Percentiles rank a stretch among this genome's conserved stretches.
Evolutionary conservation across 2,113 vertebrate genomes (phyloP).

Genomic region (Cochlearius cochlearius): DNA sequence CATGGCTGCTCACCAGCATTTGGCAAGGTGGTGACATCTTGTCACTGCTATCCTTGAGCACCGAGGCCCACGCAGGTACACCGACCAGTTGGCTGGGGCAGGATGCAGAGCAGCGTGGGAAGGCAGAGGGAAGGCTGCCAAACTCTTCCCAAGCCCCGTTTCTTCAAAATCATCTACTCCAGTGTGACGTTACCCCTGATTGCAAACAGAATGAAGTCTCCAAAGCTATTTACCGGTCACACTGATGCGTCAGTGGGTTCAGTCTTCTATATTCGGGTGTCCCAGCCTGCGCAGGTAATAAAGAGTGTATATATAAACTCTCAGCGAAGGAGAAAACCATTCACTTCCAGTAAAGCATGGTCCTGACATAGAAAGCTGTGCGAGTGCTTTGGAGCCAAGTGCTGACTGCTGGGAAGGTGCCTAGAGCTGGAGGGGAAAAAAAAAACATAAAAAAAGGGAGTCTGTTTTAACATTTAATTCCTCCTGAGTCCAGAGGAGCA

Average conservation of each 20-base stretch:
- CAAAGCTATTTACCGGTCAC: not conserved
- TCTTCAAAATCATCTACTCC: not conserved
- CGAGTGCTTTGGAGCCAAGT: not conserved
- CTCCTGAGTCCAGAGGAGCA: not conserved
- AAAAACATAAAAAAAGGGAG: not conserved
- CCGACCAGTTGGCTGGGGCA: constrained; percentile 12
- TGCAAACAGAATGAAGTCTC: not conserved
- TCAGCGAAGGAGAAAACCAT: not conserved
- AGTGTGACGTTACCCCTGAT: not conserved
- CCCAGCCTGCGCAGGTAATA: not conserved
- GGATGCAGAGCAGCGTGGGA: not conserved
- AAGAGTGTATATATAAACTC: not conserved
- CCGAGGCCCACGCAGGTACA: constrained; percentile 37
- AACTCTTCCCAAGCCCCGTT: not conserved
- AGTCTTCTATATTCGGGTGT: not conserved
- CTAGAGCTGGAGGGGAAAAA: not conserved
- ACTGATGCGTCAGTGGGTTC: not conserved
- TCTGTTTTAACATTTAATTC: constrained; percentile 30
- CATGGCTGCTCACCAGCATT: constrained; percentile 19
- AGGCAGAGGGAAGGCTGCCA: constrained; percentile 19
- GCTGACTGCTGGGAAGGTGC: not conserved
- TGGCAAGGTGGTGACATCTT: constrained; percentile 11
- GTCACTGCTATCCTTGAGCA: not conserved
- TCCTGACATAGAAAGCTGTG: not conserved
- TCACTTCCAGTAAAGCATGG: not conserved